phyloP scores from a whole-genome alignment of 2,113 vertebrate species.

The Datnioides undecimradiatus region DNA sequence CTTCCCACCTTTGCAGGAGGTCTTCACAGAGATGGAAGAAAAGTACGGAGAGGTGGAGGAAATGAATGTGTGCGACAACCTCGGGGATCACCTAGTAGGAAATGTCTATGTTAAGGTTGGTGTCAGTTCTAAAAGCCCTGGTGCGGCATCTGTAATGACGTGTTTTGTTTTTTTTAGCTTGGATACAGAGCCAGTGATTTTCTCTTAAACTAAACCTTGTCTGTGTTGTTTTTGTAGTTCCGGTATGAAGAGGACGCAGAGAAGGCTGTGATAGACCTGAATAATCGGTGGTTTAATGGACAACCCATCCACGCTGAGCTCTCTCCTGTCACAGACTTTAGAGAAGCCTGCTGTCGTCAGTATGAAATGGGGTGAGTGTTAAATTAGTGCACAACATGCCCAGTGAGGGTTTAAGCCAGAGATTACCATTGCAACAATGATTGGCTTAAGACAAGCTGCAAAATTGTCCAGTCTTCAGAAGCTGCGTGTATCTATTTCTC shows the following conservation, averaged over 20 bases:
- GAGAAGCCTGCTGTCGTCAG: constrained; percentile 98
- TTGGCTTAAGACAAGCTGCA: no score
- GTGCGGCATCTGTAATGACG: neutral
- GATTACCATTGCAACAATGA: no score
- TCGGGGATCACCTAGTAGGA: constrained; percentile 97
- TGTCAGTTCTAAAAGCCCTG: neutral
- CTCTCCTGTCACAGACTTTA: constrained; percentile 98
- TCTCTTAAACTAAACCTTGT: neutral
- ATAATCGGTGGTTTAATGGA: constrained; percentile 98
- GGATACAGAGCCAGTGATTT: neutral
- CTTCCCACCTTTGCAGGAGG: constrained; percentile 84
- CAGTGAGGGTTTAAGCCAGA: no score
- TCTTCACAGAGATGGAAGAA: constrained; percentile 99
- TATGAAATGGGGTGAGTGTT: constrained; percentile 96
- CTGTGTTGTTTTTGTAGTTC: constrained; percentile 83
- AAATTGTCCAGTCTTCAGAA: no score
- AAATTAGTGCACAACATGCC: no score
- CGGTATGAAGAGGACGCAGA: constrained; percentile 96
- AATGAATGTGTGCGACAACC: constrained; percentile 99
- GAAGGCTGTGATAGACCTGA: constrained; percentile 97
- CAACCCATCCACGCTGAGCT: constrained; percentile 98
- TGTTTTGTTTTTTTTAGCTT: neutral
- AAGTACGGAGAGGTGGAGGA: constrained; percentile 98
- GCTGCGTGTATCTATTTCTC: no score
- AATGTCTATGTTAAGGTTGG: constrained; percentile 98